A percentile compares a stretch with the other conserved stretches of the same genome.
Evolutionary conservation across 2,797 vertebrate species (phyloP).

Genomic region (Esox masquinongy): DNA sequence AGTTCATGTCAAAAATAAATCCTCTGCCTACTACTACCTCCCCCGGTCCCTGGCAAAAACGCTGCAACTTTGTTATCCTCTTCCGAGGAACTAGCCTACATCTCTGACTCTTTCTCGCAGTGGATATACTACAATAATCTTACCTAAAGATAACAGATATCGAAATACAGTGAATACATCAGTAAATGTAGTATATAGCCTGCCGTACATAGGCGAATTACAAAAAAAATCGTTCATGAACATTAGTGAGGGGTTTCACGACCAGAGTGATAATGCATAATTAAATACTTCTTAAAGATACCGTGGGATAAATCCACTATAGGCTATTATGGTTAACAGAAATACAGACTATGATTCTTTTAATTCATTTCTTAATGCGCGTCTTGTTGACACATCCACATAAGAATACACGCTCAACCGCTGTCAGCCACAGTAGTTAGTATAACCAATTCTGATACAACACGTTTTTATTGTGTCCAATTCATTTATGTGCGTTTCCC

Average conservation of each 20-base stretch:
- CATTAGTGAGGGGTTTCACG: too few species aligned
- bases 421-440: neutral
- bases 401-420: neutral
- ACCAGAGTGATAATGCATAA: neutral
- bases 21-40: neutral
- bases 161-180: neutral
- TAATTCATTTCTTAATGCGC: neutral
- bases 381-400: neutral
- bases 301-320: neutral
- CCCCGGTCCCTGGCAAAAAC: neutral
- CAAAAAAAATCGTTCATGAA: neutral
- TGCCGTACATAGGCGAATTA: neutral
- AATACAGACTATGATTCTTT: neutral
- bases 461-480: neutral
- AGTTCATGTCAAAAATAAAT: too few species aligned
- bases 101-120: neutral
- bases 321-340: neutral
- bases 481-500: neutral
- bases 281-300: neutral
- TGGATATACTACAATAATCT: neutral
- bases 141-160: too few species aligned
- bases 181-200: neutral
- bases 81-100: neutral
- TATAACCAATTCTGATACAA: neutral
- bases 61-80: neutral